These are phyloP conservation scores for Protodeltote pygarga DNA, from an alignment of 2,888 invertebrate species.

Conservation along the genomic window DNA sequence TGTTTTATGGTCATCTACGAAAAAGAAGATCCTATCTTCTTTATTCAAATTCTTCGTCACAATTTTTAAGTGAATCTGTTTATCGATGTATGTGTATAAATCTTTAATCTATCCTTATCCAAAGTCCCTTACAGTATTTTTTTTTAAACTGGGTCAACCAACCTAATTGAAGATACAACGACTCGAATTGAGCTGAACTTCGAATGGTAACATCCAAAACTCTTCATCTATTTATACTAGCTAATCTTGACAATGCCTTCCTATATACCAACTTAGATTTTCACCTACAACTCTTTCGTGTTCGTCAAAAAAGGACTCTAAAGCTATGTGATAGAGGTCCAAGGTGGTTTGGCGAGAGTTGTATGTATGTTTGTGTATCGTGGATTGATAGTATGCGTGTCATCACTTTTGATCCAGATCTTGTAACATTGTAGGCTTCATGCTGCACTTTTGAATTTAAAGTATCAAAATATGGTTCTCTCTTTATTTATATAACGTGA, in stretches of 20 bases:
- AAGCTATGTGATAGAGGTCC: conserved; percentile 11
- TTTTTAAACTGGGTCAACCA: not conserved
- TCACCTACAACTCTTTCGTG: not conserved
- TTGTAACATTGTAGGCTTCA: conserved; percentile 29
- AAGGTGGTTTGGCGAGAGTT: not conserved
- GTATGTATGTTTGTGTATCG: conserved; percentile 11
- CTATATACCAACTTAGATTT: conserved; percentile 37
- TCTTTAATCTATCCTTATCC: too few species aligned
- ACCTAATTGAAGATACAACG: conserved; percentile 43
- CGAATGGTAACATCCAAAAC: conserved; percentile 64
- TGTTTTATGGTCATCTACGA: too few species aligned
- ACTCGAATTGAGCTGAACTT: conserved; percentile 50
- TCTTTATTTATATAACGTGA: too few species aligned
- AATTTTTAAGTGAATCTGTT: too few species aligned
- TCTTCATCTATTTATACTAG: conserved; percentile 70
- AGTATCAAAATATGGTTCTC: too few species aligned
- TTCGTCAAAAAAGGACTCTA: conserved; percentile 15
- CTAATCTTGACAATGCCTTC: conserved; percentile 57
- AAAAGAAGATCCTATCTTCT: too few species aligned
- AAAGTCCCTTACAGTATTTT: too few species aligned
- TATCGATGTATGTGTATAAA: too few species aligned
- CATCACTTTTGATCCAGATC: conserved; percentile 45
- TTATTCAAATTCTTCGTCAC: too few species aligned
- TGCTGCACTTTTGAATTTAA: too few species aligned
- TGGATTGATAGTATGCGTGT: conserved; percentile 40